Base-by-base conservation (phyloP, 2,888 invertebrate species). In the Stenichneumon culpator region DNA sequence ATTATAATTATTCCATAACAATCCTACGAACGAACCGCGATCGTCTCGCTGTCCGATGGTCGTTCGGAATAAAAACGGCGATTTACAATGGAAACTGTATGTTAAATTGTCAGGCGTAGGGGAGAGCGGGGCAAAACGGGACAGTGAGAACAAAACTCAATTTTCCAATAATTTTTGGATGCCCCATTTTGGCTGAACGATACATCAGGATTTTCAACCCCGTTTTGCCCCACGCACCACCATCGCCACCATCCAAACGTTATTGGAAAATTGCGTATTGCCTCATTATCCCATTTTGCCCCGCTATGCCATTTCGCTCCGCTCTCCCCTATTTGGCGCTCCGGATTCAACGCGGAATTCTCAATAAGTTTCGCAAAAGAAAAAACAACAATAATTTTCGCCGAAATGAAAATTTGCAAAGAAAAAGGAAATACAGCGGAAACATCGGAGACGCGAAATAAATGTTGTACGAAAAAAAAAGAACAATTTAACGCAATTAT, bases 21-120 rank as follows among this genome's bases (percentile, higher is more conserved):
- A 73, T 65, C 28, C 79, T 81, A 84, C 69, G 32, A 78, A 72
- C 78, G 47, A 83, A 73, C 54, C 50, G 72, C 57, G 25, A 84
- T 79, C 72, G 63, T 79, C 28, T 79, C 68, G 39, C 72, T 78
- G 78, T 50, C 50, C 11, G 32, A 36, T 65, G 32, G 73, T 79
- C 69, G 69, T 16, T 75, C 39, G 25, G 47, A 69, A 47, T 65
- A 69, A 79, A 79, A 74, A 79, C 74, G 60, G 39, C 77, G 50
- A 77, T 82, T 77, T 70, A 57, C 57, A 25, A 57, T 57, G 11
- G 25, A 25, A 25, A 57, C 14, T 22, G 9, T 25, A 7, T 22
- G 54, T 22, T 19, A 22, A 54, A 54, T 54, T 19, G 22, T 22
- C 22, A 9, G 19, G 54, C 22, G 22, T 54, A n/a, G n/a, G n/a